Evolutionary conservation across 2,113 vertebrate species (phyloP).

Genomic region (Austrofundulus limnaeus): DNA sequence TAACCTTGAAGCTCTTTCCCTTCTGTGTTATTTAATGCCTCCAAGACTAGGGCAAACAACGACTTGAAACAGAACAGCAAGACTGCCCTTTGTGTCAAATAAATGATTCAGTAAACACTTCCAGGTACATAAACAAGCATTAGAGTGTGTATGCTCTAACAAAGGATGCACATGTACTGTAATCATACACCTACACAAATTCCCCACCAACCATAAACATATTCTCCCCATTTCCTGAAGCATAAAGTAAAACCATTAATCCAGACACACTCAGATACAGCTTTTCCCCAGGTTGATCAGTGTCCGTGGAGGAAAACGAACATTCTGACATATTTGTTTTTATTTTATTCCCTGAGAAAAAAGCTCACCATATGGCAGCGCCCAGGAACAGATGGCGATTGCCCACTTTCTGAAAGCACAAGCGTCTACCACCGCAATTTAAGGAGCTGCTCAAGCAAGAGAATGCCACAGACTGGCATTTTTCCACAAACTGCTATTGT

Average conservation of each 20-base stretch:
- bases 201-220: slow-evolving; percentile 24
- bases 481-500: slow-evolving; percentile 78
- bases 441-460: slow-evolving; percentile 76
- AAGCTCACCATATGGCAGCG: slow-evolving; percentile 85
- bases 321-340: slow-evolving; percentile 88
- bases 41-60: slow-evolving; percentile 53
- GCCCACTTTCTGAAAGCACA: slow-evolving; percentile 84
- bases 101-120: slow-evolving; percentile 64
- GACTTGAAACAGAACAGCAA: slow-evolving; percentile 41
- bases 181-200: slow-evolving; percentile 18
- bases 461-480: slow-evolving; percentile 76
- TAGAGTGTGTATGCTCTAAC: slow-evolving; percentile 29
- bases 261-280: slow-evolving; percentile 72
- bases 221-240: slow-evolving; percentile 75
- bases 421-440: slow-evolving; percentile 79
- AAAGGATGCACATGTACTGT: slow-evolving; percentile 13
- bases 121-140: slow-evolving; percentile 49
- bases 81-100: slow-evolving; percentile 55
- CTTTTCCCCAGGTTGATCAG: slow-evolving; percentile 82
- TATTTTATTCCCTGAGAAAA: slow-evolving; percentile 82
- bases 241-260: slow-evolving; percentile 79
- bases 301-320: slow-evolving; percentile 81
- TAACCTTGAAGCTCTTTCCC: slow-evolving; percentile 64
- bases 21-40: slow-evolving; percentile 61
- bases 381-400: slow-evolving; percentile 87